Base-by-base conservation (phyloP, 2,797 vertebrate species). In the Takifugu rubripes region DNA sequence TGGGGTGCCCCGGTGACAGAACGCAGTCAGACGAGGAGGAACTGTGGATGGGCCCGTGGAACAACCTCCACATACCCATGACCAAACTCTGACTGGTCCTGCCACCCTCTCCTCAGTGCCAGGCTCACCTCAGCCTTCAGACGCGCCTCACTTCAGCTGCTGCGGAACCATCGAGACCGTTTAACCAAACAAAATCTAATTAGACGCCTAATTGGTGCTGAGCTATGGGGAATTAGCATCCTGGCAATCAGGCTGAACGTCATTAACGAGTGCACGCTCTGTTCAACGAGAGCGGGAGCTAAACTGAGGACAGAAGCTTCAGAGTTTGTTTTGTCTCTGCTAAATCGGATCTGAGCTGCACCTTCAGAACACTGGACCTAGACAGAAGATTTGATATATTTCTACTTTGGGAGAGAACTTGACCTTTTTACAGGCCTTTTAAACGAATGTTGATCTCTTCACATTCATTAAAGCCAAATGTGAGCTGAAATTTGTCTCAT, bases 41-140 rank as follows among this genome's bases (percentile, higher is more conserved):
- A 74, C 87, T 99, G 16, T 98, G 97, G 96, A 98, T 97, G 97
- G 97, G 97, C 44, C 96, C 96, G 21, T 98, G 96, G 96, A 98
- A 96, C 88, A 96, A 91, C 75, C 94, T 97, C 66, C 95, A 98
- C 88, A 99, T 99, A 92, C 96, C 97, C 92, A 99, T 99, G 97
- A 99, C 97, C 81, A 99, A 99, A 94, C 94, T 99, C 89, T 99
- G 92, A 98, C 83, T 72, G 66, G 63, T 27, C 52, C 71, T 36
- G 48, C 48, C 31, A 4, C 57, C 78, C 87, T 84, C 85, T 55
- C 24, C 40, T 61, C 58, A 49, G 63, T 54, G 60, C 58, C 70
- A 64, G 67, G 54, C 58, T 57, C 76, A 70, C 49, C 46, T 78
- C 49, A 59, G 61, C 24, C 11, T 58, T 90, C 87, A 57, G 74